Conservation (phyloP, 2,888 invertebrate species). For the Heliconius aoede region DNA sequence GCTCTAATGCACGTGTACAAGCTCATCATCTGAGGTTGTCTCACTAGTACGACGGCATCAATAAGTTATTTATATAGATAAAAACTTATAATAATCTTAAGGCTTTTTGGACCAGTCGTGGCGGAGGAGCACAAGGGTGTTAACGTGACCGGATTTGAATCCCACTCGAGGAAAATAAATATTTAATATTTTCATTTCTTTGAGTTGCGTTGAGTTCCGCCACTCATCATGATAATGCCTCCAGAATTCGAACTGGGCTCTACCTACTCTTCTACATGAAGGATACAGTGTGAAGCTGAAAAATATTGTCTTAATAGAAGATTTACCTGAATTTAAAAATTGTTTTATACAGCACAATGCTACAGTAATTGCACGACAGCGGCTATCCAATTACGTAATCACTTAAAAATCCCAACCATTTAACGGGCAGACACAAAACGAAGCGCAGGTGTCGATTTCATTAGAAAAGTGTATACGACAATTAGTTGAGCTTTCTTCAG, state of each 20-base stretch:
- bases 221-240: background rate
- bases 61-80: too few species aligned
- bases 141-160: too few species aligned
- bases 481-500: slow-evolving; percentile 46
- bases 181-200: too few species aligned
- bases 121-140: too few species aligned
- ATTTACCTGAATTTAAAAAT: background rate
- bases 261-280: background rate
- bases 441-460: slow-evolving; percentile 51
- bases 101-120: too few species aligned
- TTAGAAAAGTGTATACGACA: slow-evolving; percentile 51
- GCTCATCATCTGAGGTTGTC: too few species aligned
- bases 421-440: slow-evolving; percentile 44
- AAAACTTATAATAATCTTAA: too few species aligned
- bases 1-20: too few species aligned
- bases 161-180: too few species aligned
- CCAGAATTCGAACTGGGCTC: background rate
- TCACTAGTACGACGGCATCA: too few species aligned
- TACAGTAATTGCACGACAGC: background rate
- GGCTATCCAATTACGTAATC: slow-evolving; percentile 24
- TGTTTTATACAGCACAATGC: background rate
- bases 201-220: background rate
- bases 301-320: background rate
- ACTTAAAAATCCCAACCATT: slow-evolving; percentile 30
- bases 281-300: background rate